These are phyloP conservation scores for Diachasma alloeum DNA, from an alignment of 1,140 invertebrate genomes.

Conservation along the genomic window DNA sequence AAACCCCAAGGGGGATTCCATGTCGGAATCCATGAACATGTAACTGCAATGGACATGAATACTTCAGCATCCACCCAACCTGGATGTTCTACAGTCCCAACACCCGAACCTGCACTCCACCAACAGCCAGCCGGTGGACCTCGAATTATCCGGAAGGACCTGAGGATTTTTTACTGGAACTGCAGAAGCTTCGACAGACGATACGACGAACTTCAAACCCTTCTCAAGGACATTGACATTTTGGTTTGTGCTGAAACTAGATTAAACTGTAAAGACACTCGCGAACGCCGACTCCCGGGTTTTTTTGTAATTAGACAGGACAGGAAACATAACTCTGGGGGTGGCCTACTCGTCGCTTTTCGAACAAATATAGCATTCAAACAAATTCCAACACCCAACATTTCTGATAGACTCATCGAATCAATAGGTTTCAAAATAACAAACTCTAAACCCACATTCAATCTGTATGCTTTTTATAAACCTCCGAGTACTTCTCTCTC, in stretches of 20 bases:
- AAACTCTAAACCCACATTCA: too few relatives aligned
- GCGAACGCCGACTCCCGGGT: not conserved
- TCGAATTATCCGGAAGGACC: too few relatives aligned
- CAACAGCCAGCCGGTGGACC: too few relatives aligned
- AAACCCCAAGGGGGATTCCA: too few relatives aligned
- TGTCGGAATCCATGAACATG: too few relatives aligned
- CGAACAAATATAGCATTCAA: not conserved
- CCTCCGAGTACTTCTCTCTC: too few relatives aligned
- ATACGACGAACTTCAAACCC: not conserved
- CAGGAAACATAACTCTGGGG: not conserved
- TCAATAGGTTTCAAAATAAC: too few relatives aligned
- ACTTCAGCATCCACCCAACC: too few relatives aligned
- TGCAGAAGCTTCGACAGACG: not conserved
- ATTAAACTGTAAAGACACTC: not conserved
- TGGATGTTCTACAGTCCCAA: not conserved
- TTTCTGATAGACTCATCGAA: too few relatives aligned
- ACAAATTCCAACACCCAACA: not conserved
- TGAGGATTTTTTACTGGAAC: not conserved
- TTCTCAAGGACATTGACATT: not conserved
- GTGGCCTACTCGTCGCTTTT: not conserved
- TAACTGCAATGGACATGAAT: too few relatives aligned
- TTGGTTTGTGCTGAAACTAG: not conserved
- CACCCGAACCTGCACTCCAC: too few relatives aligned
- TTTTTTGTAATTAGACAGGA: not conserved
- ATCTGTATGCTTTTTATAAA: too few relatives aligned